A percentile compares a stretch with the other conserved stretches of the same genome.
Conservation (phyloP, 2,888 invertebrate genomes). For the Proisotoma minuta region DNA sequence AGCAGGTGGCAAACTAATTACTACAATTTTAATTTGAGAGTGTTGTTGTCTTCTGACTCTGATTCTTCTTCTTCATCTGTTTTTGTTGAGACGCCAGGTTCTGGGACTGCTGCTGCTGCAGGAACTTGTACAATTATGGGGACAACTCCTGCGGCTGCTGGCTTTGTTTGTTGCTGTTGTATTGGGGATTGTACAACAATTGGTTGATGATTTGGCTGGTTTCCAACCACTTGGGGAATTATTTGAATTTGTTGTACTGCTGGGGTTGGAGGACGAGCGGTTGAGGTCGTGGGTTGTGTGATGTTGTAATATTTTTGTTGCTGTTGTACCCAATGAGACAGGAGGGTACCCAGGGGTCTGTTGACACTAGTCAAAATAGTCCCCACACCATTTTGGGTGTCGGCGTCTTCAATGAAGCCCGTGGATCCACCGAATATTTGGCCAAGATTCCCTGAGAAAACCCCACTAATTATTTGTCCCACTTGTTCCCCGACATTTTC, state of each 20-base stretch:
- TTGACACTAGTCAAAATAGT: slow-evolving; percentile 2
- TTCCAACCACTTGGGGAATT: background rate
- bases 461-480: slow-evolving; percentile 2
- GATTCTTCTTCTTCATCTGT: background rate
- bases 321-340: background rate
- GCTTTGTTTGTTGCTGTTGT: background rate
- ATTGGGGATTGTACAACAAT: background rate
- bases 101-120: background rate
- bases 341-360: background rate
- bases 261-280: background rate
- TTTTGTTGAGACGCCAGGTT: background rate
- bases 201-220: no score
- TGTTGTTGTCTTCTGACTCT: background rate
- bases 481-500: slow-evolving; percentile 9
- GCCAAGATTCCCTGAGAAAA: slow-evolving; percentile 1
- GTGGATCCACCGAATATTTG: slow-evolving; percentile 1
- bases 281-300: background rate
- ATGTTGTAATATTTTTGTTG: slow-evolving; percentile 9
- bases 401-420: slow-evolving; percentile 7
- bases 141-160: background rate
- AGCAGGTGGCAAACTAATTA: background rate
- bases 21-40: background rate
- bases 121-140: background rate
- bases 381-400: slow-evolving; percentile 1
- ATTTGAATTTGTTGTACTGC: background rate